phyloP scores from a whole-genome alignment of 2,113 vertebrate genomes.

The Crypturellus undulatus region DNA sequence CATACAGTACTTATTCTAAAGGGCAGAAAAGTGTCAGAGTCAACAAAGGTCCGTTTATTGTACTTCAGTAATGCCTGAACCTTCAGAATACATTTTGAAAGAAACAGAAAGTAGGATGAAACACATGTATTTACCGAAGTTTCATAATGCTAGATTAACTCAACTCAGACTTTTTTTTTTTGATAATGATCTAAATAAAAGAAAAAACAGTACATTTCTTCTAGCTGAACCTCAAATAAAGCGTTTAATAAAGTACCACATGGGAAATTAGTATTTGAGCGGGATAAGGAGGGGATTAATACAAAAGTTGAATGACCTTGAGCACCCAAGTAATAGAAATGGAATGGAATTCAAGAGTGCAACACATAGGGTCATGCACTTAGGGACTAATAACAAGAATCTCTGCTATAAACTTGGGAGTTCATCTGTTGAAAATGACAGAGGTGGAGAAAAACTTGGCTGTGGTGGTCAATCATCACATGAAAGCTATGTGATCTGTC shows the following conservation, averaged over 20 bases:
- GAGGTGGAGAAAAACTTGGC: background rate
- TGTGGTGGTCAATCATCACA: background rate
- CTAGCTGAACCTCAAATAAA: no score
- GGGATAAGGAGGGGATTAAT: background rate
- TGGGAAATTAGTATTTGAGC: background rate
- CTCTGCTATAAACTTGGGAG: background rate
- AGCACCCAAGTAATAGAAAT: background rate
- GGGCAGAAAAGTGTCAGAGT: background rate
- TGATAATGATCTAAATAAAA: no score
- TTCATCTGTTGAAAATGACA: background rate
- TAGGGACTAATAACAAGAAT: background rate
- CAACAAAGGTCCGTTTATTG: background rate
- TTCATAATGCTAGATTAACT: background rate
- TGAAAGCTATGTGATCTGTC: background rate
- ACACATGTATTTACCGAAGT: background rate
- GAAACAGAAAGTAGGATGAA: background rate
- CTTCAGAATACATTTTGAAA: background rate
- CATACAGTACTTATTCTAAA: background rate
- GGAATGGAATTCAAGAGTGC: background rate
- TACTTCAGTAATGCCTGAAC: background rate
- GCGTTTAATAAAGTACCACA: background rate
- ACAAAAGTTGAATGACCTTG: slow-evolving; percentile 9
- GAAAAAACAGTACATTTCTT: no score
- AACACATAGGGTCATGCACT: background rate
- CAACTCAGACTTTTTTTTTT: no score